A percentile compares a stretch with the other conserved stretches of the same genome.
Evolutionary conservation across 2,113 vertebrate species (phyloP).

Genomic region (Andinoacara biseriatus): DNA sequence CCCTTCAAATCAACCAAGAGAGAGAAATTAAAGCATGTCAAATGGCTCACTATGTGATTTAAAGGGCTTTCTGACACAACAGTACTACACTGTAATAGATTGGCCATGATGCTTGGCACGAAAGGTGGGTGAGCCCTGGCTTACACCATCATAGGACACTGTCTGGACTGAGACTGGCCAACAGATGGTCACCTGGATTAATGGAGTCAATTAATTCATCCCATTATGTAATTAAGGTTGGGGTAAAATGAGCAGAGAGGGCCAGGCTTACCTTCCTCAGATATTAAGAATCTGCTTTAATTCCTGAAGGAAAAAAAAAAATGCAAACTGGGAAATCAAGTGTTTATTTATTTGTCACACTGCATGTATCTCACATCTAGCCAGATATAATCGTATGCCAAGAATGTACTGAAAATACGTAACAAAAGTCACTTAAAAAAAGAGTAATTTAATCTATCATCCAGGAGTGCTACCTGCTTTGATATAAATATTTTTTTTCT

Average conservation of each 20-base stretch:
- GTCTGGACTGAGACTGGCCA: slow-evolving; percentile 59
- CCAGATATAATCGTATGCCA: not conserved
- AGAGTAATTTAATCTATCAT: not conserved
- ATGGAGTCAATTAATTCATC: slow-evolving; percentile 76
- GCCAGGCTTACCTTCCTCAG: slow-evolving; percentile 40
- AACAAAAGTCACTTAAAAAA: not conserved
- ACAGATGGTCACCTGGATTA: slow-evolving; percentile 81
- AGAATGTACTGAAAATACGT: not conserved
- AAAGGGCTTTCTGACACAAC: slow-evolving; percentile 21
- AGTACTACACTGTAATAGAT: slow-evolving; percentile 26
- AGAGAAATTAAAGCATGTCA: slow-evolving; percentile 27
- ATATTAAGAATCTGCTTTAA: slow-evolving; percentile 62
- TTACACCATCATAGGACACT: slow-evolving; percentile 46
- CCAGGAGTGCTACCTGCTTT: not conserved
- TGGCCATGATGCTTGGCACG: slow-evolving; percentile 37
- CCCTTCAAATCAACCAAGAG: slow-evolving; percentile 35
- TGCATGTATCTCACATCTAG: not conserved
- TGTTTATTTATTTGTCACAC: not conserved
- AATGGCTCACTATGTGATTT: slow-evolving; percentile 29
- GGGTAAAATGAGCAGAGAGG: slow-evolving; percentile 50
- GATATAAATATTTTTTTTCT: not conserved
- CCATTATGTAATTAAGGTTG: slow-evolving; percentile 76
- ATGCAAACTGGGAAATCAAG: slow-evolving; percentile 5
- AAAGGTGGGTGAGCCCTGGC: slow-evolving; percentile 39
- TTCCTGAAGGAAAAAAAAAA: slow-evolving; percentile 38